Evolutionary conservation across 2,888 invertebrate species (phyloP), one percentile per base, ranked within the genome.

Genomic region (Folsomia candida): DNA sequence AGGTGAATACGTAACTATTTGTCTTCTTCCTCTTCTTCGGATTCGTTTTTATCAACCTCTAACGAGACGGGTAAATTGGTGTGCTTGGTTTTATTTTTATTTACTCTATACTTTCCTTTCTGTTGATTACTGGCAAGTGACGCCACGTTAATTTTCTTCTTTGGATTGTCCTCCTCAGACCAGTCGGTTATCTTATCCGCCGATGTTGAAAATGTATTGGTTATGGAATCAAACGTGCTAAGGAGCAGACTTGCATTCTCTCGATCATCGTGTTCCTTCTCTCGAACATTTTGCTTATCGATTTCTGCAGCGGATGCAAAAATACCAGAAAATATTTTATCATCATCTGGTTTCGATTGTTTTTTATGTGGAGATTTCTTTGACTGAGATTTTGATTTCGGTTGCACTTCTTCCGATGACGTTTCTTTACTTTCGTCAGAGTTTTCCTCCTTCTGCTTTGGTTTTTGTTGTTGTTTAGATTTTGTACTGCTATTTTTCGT

Each of bases 21-120:
- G 29, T 70, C 62, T 9, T 74, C 68, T 18, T 74, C 72, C 26
- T 72, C 68, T 25, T 74, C 74, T 54, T 74, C 74, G 14, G 74
- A 71, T 51, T 68, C 68, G 22, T 72, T 62, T 51, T 58, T 58
- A 22, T 58, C 61, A 20, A 71, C 66, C 24, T 73, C 59, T 2
- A 26, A 51, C 6, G 27, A 28, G 26, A 24, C 61, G n/a, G 27
- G 27, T 11, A 57, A 37, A 24, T 18, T 26, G 24, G 59, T 69
- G 18, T 58, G 65, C 58, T 58, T 72, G 51, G 57, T 61, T 51
- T 68, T 72, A 24, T 57, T 74, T 29, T 71, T 74, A 29, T 70
- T 72, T 1, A 74, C 68, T 37, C 65, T 72, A 28, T 74, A 74
- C 58, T 67, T 62, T 27, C 70, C 61, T 25, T 24, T 47, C 62